Base-by-base conservation (phyloP, 2,888 invertebrate species). In the Exephanes ischioxanthus region DNA sequence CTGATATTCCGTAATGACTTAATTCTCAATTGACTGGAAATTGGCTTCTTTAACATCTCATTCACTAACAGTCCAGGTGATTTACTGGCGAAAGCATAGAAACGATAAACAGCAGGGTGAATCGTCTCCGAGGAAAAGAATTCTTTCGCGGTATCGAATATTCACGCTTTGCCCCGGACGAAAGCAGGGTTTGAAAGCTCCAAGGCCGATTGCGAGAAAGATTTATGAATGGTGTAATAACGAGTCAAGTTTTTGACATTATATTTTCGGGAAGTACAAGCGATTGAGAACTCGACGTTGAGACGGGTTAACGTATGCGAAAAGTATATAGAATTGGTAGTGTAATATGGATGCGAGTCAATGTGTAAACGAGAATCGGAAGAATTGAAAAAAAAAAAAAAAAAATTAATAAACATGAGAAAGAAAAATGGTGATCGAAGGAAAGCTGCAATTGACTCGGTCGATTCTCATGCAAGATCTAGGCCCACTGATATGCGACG, bases 391-490 rank as follows among this genome's bases (percentile, higher is more conserved):
- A 58, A 79, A 73, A n/a, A n/a, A n/a, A n/a, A n/a, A n/a, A 68
- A n/a, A 3, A 55, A 70, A 58, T 33, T 37, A n/a, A 61, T 26
- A 41, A 67, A 22, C 33, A 72, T 22, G 72, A 76, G 30, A 76
- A 80, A 67, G 58, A 63, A 22, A 48, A 26, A 66, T 63, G 33
- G 45, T 66, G 68, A 71, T n/a, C 30, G 41, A 67, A 73, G 61
- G 77, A 55, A 71, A 75, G 63, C 53, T 48, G 51, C 75, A 53
- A 71, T 33, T 67, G 70, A 66, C 26, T 75, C 61, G 78, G 53
- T 81, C 68, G 78, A 55, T 75, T 76, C 51, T 71, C 75, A 70
- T 82, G 78, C 79, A 75, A 70, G 70, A 78, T 78, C 68, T 84
- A 84, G 77, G 80, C 84, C 72, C 80, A 67, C 51, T 61, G 37